phyloP scores from a whole-genome alignment of 2,888 invertebrate genomes.

The Cyrtodaria siliqua region DNA sequence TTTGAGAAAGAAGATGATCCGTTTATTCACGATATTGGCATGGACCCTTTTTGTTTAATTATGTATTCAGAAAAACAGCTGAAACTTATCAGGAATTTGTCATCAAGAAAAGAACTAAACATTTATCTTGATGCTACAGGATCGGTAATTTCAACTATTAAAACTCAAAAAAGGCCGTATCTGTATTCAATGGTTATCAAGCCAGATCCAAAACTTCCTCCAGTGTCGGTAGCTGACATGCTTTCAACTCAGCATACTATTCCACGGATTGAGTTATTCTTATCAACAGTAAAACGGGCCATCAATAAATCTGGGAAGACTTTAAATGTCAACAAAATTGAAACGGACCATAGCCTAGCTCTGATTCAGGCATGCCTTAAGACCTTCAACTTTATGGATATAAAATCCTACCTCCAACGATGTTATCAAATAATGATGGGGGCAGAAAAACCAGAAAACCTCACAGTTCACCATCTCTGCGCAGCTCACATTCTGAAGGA shows the following conservation, averaged over 20 bases:
- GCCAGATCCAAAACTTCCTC: slow-evolving; percentile 22
- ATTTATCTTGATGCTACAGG: slow-evolving; percentile 38
- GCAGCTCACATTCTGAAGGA: slow-evolving; percentile 13
- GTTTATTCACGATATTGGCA: neutral
- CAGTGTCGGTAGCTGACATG: slow-evolving; percentile 30
- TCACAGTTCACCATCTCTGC: slow-evolving; percentile 25
- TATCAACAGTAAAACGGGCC: neutral
- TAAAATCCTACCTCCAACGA: slow-evolving; percentile 14
- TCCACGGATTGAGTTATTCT: slow-evolving; percentile 17
- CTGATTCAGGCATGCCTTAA: slow-evolving; percentile 19
- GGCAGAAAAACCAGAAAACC: neutral
- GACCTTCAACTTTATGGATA: slow-evolving; percentile 13
- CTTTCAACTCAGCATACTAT: slow-evolving; percentile 15
- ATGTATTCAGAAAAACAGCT: neutral
- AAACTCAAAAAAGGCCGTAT: slow-evolving; percentile 21
- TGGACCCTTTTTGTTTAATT: neutral
- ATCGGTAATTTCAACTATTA: slow-evolving; percentile 15
- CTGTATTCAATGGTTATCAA: slow-evolving; percentile 35
- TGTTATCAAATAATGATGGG: neutral
- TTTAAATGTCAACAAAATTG: slow-evolving; percentile 15
- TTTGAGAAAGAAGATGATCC: neutral
- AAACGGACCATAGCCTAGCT: slow-evolving; percentile 29
- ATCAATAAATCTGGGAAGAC: neutral
- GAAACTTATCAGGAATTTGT: neutral
- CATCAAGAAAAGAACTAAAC: neutral